A percentile compares a stretch with the other conserved stretches of the same genome.
These are phyloP conservation scores for Percopsis omiscomaycus DNA, from an alignment of 2,797 vertebrate species.

Conservation along the genomic window DNA sequence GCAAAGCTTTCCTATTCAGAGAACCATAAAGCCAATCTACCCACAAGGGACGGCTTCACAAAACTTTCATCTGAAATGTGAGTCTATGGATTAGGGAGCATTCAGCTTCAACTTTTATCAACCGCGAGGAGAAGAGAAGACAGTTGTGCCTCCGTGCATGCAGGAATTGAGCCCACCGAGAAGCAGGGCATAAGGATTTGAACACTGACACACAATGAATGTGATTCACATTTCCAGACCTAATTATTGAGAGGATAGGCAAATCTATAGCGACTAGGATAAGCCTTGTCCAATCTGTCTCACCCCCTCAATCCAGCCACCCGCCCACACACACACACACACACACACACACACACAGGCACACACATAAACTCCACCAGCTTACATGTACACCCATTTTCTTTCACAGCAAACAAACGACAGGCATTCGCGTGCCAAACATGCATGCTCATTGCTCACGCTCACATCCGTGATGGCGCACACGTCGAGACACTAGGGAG, in stretches of 20 bases:
- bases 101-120: slow-evolving; percentile 65
- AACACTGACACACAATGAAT: slow-evolving; percentile 25
- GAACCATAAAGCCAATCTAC: slow-evolving; percentile 52
- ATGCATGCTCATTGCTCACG: background rate
- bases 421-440: slow-evolving; percentile 2
- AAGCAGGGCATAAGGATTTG: slow-evolving; percentile 28
- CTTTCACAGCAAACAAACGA: slow-evolving; percentile 26
- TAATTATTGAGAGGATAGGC: slow-evolving; percentile 11
- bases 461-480: background rate
- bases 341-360: slow-evolving; percentile 1
- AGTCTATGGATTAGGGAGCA: slow-evolving; percentile 53
- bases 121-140: slow-evolving; percentile 46
- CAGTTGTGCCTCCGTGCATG: slow-evolving; percentile 41
- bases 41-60: slow-evolving; percentile 66
- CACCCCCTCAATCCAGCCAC: slow-evolving; percentile 2
- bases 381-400: slow-evolving; percentile 14
- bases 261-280: slow-evolving; percentile 1
- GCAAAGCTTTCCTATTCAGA: slow-evolving; percentile 59
- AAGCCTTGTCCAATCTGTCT: slow-evolving; percentile 8
- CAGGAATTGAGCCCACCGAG: slow-evolving; percentile 39
- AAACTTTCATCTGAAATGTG: slow-evolving; percentile 71
- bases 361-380: background rate
- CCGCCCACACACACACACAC: background rate
- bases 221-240: slow-evolving; percentile 28
- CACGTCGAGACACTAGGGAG: background rate